phyloP scores from a whole-genome alignment of 1,140 invertebrate species.

The Calliphora vicina region DNA sequence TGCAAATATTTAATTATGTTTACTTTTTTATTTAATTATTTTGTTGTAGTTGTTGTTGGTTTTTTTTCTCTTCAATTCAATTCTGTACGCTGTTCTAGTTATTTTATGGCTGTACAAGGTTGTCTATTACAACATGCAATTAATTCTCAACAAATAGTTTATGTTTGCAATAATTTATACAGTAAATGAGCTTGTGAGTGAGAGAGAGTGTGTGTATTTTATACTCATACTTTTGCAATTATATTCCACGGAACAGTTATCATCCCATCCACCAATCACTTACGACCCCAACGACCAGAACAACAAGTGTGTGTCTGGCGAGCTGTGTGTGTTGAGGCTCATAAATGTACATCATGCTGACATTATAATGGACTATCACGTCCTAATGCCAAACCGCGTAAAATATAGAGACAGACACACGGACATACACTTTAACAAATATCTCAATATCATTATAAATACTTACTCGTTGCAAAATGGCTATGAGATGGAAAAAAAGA shows the following conservation, averaged over 20 bases:
- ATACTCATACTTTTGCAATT: background rate
- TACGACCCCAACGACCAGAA: background rate
- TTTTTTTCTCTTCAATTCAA: background rate
- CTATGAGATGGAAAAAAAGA: no score
- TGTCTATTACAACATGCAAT: constrained; percentile 2
- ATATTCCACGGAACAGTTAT: background rate
- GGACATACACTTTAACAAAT: background rate
- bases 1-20: background rate
- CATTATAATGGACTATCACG: constrained; percentile 12
- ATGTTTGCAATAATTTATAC: background rate
- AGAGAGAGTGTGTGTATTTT: background rate
- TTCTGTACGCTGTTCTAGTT: background rate
- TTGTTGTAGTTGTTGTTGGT: background rate
- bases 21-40: background rate
- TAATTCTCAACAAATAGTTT: constrained; percentile 11
- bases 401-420: background rate
- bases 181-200: background rate
- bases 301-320: background rate
- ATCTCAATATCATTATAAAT: background rate
- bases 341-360: constrained; percentile 16
- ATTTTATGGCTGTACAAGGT: background rate
- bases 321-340: background rate
- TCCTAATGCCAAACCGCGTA: constrained; percentile 12
- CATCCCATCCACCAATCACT: no score
- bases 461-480: background rate